Evolutionary conservation across 2,888 invertebrate genomes (phyloP), one percentile per base, ranked within the genome.

Genomic region (Tubulanus polymorphus): DNA sequence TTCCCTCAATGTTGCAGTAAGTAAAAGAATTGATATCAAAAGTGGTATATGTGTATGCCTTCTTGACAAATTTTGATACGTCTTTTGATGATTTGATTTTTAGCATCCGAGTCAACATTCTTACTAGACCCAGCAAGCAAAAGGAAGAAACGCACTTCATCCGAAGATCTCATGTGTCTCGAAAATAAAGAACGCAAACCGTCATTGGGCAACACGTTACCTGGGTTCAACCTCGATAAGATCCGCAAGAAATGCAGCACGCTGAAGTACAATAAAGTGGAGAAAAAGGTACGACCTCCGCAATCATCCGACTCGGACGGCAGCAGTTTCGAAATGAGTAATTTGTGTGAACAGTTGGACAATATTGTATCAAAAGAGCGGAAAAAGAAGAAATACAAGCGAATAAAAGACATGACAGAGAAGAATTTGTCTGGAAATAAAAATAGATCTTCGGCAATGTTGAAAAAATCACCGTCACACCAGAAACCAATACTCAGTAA

Each of bases 1-100:
- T 93, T 92, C 81, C 93, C 93, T 10, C n/a, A n/a, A n/a, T 86
- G 91, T 70, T 89, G 91, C 73, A 91, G 93, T 93, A 74, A 82
- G 85, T 74, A n/a, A n/a, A n/a, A n/a, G n/a, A n/a, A n/a, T n/a
- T n/a, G n/a, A n/a, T n/a, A n/a, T n/a, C n/a, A n/a, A n/a, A n/a
- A n/a, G n/a, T n/a, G n/a, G n/a, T n/a, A n/a, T n/a, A n/a, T n/a
- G n/a, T n/a, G n/a, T n/a, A n/a, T n/a, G n/a, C n/a, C n/a, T n/a
- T n/a, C n/a, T n/a, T n/a, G n/a, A n/a, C n/a, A n/a, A n/a, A n/a
- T n/a, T n/a, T n/a, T n/a, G n/a, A n/a, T n/a, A n/a, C n/a, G n/a
- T n/a, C n/a, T n/a, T n/a, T n/a, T n/a, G n/a, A n/a, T n/a, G n/a
- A n/a, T n/a, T n/a, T n/a, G n/a, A n/a, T n/a, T n/a, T n/a, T n/a